Base-by-base conservation (phyloP, 2,888 invertebrate species). In the Andricus quercusramuli region DNA sequence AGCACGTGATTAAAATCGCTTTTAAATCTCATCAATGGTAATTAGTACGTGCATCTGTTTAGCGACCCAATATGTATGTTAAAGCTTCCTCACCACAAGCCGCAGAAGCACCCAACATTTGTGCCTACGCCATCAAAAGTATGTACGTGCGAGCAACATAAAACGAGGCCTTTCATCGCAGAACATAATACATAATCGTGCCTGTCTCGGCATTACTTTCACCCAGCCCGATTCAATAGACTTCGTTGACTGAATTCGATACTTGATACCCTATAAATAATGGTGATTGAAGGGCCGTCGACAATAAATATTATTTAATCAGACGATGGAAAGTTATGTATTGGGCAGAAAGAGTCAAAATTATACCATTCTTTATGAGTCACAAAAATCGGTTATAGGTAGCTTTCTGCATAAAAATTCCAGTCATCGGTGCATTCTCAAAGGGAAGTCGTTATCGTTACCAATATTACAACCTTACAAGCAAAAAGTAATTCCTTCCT, bases 11-110 rank as follows among this genome's bases (percentile, higher is more conserved):
- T 74, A 74, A 74, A 74, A 74, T 56, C 56, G 74, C 56, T 74
- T 74, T 74, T 56, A 74, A 29, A 37, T 74, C 74, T 59, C 74
- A 74, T 74, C 56, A 59, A 59, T 74, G 56, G 56, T 74, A 56
- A 74, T 74, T 74, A 74, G 74, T 74, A 56, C 15, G n/a, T 74
- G 74, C 74, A 74, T 74, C 74, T 74, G 74, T 74, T 74, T 74
- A 74, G 51, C 51, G 32, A n/a, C 37, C 29, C 8, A 56, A 32
- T 32, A 74, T 70, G 47, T 29, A 70, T 56, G 47, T 15, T 32
- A 8, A 17, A 25, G 68, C 17, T 11, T 74, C 20, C 51, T 20
- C 51, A 74, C 47, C 29, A 56, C 56, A 20, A 74, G n/a, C 29
- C n/a, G 25, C 20, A 29, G 20, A 51, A 51, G 51, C 6, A 47